Percentiles rank a stretch among this genome's conserved stretches.
These are phyloP conservation scores for Chydorus sphaericus DNA, from an alignment of 2,888 invertebrate genomes.

Conservation along the genomic window DNA sequence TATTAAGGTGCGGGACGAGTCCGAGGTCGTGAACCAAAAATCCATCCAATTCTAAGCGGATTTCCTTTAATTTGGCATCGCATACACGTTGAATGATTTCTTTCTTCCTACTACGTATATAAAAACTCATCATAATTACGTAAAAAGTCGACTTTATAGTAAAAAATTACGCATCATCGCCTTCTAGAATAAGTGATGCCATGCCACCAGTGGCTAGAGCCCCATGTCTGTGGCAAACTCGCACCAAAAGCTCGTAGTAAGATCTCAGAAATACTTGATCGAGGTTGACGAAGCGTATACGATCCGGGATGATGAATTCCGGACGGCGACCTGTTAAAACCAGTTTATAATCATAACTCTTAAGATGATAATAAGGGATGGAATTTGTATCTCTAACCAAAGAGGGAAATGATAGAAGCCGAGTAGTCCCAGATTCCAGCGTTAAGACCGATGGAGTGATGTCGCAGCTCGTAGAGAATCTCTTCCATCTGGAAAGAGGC, in stretches of 20 bases:
- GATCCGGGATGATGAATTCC: constrained; percentile 47
- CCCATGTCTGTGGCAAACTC: constrained; percentile 42
- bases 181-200: constrained; percentile 43
- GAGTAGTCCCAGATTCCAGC: constrained; percentile 63
- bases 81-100: constrained; percentile 34
- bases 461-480: constrained; percentile 46
- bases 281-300: constrained; percentile 51
- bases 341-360: neutral
- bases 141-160: neutral
- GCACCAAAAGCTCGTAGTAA: constrained; percentile 44
- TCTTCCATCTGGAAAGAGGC: constrained; percentile 52
- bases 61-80: constrained; percentile 39
- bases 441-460: constrained; percentile 52
- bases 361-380: neutral
- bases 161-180: neutral
- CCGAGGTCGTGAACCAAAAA: constrained; percentile 52
- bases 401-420: constrained; percentile 47
- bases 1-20: constrained; percentile 41
- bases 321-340: constrained; percentile 34
- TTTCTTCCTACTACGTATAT: constrained; percentile 13
- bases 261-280: constrained; percentile 44
- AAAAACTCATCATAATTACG: neutral
- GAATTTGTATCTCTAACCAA: constrained; percentile 31
- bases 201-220: constrained; percentile 52
- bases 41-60: constrained; percentile 46